Evolutionary conservation across 2,888 invertebrate genomes (phyloP).

Genomic region (Agrypnus murinus): DNA sequence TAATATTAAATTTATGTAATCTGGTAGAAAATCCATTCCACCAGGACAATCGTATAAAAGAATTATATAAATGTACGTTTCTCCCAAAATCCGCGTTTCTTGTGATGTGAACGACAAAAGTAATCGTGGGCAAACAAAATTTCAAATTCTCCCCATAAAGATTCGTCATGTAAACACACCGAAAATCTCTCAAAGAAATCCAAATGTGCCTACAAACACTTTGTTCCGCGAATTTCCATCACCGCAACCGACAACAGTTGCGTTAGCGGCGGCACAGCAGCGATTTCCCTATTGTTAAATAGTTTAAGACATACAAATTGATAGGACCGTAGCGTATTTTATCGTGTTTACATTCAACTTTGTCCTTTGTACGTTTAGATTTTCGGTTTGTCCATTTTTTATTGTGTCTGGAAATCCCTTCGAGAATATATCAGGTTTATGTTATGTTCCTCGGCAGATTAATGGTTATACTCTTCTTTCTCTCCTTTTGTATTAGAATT

Average conservation of each 20-base stretch:
- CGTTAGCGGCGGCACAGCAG: neutral
- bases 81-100: neutral
- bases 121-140: conserved; percentile 20
- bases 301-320: conserved; percentile 46
- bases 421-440: conserved; percentile 32
- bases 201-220: neutral
- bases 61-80: no score
- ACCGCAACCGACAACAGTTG: no score
- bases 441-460: conserved; percentile 21
- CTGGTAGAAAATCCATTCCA: no score
- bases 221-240: conserved; percentile 3
- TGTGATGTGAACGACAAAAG: conserved; percentile 1
- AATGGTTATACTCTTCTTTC: conserved; percentile 34
- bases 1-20: no score
- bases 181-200: conserved; percentile 5
- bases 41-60: no score
- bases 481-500: conserved; percentile 12
- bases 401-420: conserved; percentile 27
- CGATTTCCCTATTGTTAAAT: conserved; percentile 34
- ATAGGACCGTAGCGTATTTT: conserved; percentile 46
- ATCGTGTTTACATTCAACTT: conserved; percentile 43
- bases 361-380: conserved; percentile 33
- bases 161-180: conserved; percentile 15
- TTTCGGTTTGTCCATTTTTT: conserved; percentile 45
- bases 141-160: conserved; percentile 20